Evolutionary conservation across 2,888 invertebrate genomes (phyloP).

Genomic region (Sesia bembeciformis): DNA sequence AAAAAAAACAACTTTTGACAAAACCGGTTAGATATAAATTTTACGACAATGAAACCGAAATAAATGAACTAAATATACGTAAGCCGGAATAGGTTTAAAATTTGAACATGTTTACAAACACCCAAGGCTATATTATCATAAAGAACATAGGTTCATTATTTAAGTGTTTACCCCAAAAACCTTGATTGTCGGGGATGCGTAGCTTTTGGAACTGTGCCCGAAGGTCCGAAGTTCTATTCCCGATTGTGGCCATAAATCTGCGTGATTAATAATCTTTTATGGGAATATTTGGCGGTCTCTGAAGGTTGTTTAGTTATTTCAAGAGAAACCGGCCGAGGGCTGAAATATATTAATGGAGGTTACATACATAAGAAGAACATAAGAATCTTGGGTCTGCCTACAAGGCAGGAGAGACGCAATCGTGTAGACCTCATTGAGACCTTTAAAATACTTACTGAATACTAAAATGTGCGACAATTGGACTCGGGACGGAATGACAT

Average conservation of each 20-base stretch:
- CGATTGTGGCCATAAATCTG: slow-evolving; percentile 3
- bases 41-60: too few relatives aligned
- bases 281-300: background rate
- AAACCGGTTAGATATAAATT: too few relatives aligned
- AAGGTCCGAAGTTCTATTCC: slow-evolving; percentile 9
- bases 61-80: too few relatives aligned
- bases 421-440: too few relatives aligned
- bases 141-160: background rate
- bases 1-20: too few relatives aligned
- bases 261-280: slow-evolving; percentile 2
- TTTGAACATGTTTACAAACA: too few relatives aligned
- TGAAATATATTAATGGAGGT: background rate
- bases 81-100: too few relatives aligned
- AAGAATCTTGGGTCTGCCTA: too few relatives aligned
- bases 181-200: background rate
- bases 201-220: slow-evolving; percentile 14
- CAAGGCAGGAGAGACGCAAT: too few relatives aligned
- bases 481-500: too few relatives aligned
- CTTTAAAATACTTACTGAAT: too few relatives aligned
- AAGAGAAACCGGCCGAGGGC: background rate
- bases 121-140: background rate
- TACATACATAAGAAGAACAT: background rate
- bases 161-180: background rate
- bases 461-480: too few relatives aligned
- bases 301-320: background rate